Base-by-base conservation (phyloP, 2,888 invertebrate genomes). In the Lordiphosa andalusiaca region DNA sequence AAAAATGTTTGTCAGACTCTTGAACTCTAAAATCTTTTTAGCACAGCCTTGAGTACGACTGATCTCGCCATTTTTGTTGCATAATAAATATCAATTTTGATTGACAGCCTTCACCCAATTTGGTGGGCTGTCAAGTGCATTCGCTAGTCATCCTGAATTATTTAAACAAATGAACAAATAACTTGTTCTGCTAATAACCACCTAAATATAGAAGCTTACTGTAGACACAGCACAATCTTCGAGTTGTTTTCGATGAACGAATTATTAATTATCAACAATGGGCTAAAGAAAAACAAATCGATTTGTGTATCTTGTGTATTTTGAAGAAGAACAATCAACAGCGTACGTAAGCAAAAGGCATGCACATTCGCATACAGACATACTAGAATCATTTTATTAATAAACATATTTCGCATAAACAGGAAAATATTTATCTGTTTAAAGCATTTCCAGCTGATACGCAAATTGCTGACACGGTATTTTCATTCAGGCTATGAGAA, bases 231-330 rank as follows among this genome's bases (percentile, higher is more conserved):
- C 82, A 78, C 71, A 78, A 55, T 23, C 42, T 23, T 61, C 37
- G 16, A 33, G 36, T 48, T 19, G 59, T 67, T 71, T 60, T 54
- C 50, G 71, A 75, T 75, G 66, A 65, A 58, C 54, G 63, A 75
- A 67, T 71, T 77, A 75, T 76, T 73, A 73, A 69, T 71, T 81
- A 81, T 73, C 69, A 67, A 70, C 69, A 73, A 63, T 57, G 39
- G 39, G 25, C 23, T 16, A 50, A 50, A 56, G 63, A 42, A 61
- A 70, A 55, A 73, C 53, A 61, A 65, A 62, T 52, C 60, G 59
- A 13, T 51, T 16, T 58, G 62, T 58, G 13, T 46, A 56, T 55
- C 55, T 50, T 38, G 33, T 53, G 16, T 25, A 13, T 25, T 9
- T 44, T 6, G n/a, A 9, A 25, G 30, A 42, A 13, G 25, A 3